These are phyloP conservation scores for Papilio polyxenes DNA, from an alignment of 1,140 invertebrate species.

Conservation along the genomic window DNA sequence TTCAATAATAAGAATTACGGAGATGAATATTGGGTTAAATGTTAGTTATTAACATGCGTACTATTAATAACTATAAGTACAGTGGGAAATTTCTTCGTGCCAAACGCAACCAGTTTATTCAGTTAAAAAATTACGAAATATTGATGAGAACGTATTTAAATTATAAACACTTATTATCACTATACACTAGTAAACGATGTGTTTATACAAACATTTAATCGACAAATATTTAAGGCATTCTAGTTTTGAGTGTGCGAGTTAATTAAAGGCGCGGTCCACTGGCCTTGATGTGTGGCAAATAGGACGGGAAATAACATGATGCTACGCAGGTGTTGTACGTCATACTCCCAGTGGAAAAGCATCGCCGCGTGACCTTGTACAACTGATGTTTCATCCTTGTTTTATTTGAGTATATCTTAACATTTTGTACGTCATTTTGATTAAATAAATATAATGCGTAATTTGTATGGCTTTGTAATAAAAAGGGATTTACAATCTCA, in stretches of 20 bases:
- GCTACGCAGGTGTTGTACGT: constrained; percentile 31
- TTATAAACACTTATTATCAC: background rate
- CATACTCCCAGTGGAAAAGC: constrained; percentile 17
- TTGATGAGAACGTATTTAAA: background rate
- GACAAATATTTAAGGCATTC: background rate
- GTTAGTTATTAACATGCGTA: too few relatives aligned
- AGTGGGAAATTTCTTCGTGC: too few relatives aligned
- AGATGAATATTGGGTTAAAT: too few relatives aligned
- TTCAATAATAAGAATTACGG: background rate
- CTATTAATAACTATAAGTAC: too few relatives aligned
- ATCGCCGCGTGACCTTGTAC: constrained; percentile 7
- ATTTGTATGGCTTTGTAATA: background rate
- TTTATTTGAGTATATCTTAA: constrained; percentile 23
- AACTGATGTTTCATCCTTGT: background rate
- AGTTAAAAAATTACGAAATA: too few relatives aligned
- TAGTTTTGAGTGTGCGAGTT: constrained; percentile 11
- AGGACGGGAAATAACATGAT: constrained; percentile 26
- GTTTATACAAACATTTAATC: background rate
- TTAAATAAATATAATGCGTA: background rate
- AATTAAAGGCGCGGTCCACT: constrained; percentile 7
- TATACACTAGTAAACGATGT: background rate
- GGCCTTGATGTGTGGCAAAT: constrained; percentile 31
- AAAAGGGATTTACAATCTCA: background rate
- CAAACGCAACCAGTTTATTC: too few relatives aligned
- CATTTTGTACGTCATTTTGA: background rate